Percentiles rank a stretch among this genome's conserved stretches.
phyloP scores from a whole-genome alignment of 2,113 vertebrate genomes.

The Ondatra zibethicus region DNA sequence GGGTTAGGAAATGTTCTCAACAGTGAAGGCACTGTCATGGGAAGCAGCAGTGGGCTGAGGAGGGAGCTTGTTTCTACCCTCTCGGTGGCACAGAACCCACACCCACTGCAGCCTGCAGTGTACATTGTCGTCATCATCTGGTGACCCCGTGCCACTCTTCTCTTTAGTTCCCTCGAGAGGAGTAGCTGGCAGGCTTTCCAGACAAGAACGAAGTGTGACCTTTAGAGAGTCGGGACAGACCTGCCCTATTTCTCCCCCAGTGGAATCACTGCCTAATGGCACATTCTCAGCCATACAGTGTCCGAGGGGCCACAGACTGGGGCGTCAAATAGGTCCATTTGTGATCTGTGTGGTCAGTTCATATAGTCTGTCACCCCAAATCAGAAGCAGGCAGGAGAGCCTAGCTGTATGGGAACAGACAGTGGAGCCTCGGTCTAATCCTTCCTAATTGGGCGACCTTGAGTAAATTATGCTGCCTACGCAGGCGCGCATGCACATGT shows the following conservation, averaged over 20 bases:
- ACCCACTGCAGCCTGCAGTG: not conserved
- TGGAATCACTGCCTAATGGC: not conserved
- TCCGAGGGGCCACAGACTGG: not conserved
- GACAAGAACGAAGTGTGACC: not conserved
- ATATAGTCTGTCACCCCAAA: not conserved
- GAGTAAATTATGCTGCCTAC: not conserved
- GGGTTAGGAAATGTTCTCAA: conserved; percentile 11
- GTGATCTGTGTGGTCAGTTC: not conserved
- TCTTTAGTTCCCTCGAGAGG: not conserved
- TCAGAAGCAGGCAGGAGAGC: not conserved
- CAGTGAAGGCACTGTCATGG: not conserved
- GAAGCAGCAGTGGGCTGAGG: not conserved
- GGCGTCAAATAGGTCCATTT: not conserved
- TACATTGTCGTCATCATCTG: not conserved
- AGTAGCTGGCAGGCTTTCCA: not conserved
- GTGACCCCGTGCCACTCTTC: not conserved
- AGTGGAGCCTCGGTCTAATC: not conserved
- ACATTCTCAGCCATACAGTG: not conserved
- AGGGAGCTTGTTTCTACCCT: not conserved
- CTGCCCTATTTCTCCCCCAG: not conserved
- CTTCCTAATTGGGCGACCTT: not conserved
- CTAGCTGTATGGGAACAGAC: not conserved
- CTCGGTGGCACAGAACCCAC: not conserved
- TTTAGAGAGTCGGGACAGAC: not conserved
- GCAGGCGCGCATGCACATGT: fast-evolving